Base-by-base conservation (phyloP, 1,140 invertebrate genomes). In the Zophobas morio region DNA sequence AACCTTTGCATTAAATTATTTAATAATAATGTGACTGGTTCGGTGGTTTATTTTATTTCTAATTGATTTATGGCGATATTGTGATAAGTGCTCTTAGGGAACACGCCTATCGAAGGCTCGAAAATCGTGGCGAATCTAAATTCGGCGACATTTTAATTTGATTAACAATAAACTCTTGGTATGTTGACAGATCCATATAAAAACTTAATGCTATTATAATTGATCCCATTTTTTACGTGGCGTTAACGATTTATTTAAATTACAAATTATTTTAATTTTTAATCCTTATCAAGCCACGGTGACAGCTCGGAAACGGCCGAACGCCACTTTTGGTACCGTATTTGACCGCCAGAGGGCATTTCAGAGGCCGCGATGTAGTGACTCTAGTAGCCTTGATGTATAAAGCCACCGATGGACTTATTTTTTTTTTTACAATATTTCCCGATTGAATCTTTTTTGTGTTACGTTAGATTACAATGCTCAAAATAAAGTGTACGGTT, bases 231-330 rank as follows among this genome's bases (percentile, higher is more conserved):
- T 66, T 46, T 66, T 66, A 6, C 37, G 37, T 42, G 60, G 60
- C 39, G 60, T 66, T 66, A 1, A 32, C 39, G 0, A 20, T 66
- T 66, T 66, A 66, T 66, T 66, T 66, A 66, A 66, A 66, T 66
- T 46, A 66, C 39, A 66, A 66, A 66, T 66, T 66, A 66, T 66
- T 66, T 47, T 40, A 66, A 66, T 66, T 66, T 66, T 66, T 66
- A 66, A 66, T 66, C 39, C 60, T 37, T 39, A 63, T 63, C 57
- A 66, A 66, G 42, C 1, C 5, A 66, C 34, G 8, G 4, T 40
- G 39, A 66, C 60, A 66, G 39, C 40, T 40, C 0, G 33, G 39
- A 66, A 66, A 66, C 3, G 1, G 56, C 35, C 33, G 6, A 66
- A 37, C 6, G 56, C 35, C 33, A 35, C 34, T 1, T 37, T 39